Evolutionary conservation across 2,888 invertebrate species (phyloP).

Genomic region (Ptilodon capucinus): DNA sequence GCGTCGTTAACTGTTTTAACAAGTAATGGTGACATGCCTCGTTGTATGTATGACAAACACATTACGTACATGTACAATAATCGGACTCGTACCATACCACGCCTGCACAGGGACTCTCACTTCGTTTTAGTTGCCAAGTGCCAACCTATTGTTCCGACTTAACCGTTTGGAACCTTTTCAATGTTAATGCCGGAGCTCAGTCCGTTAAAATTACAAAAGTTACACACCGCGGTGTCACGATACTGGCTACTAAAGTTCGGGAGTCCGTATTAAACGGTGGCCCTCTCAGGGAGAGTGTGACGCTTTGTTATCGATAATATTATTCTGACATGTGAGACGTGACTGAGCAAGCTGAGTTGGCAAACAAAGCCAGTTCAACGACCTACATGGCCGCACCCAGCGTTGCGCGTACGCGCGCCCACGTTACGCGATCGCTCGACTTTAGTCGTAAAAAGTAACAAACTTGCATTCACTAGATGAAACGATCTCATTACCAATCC

Average conservation of each 20-base stretch:
- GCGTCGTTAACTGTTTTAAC: constrained; percentile 15
- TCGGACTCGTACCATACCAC: constrained; percentile 14
- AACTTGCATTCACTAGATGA: constrained; percentile 25
- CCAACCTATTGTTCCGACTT: constrained; percentile 58
- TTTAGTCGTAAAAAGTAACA: constrained; percentile 35
- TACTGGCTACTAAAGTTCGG: neutral
- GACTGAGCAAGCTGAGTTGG: constrained; percentile 76
- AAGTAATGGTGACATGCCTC: constrained; percentile 33
- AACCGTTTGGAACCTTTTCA: constrained; percentile 42
- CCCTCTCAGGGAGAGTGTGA: constrained; percentile 35
- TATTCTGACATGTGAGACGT: constrained; percentile 60
- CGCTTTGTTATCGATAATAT: constrained; percentile 63
- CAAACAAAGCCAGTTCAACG: constrained; percentile 81
- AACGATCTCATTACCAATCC: constrained; percentile 6
- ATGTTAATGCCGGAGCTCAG: constrained; percentile 19
- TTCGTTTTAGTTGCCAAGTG: constrained; percentile 44
- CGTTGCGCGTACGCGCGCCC: constrained; percentile 62
- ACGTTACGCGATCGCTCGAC: constrained; percentile 60
- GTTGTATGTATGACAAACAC: constrained; percentile 43
- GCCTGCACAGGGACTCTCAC: constrained; percentile 48
- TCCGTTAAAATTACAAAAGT: too few species aligned
- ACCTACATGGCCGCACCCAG: constrained; percentile 73
- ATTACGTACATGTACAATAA: constrained; percentile 43
- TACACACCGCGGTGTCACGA: neutral
- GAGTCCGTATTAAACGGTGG: constrained; percentile 8